Conservation (phyloP, 1,140 invertebrate genomes). For the Heterodera schachtii region DNA sequence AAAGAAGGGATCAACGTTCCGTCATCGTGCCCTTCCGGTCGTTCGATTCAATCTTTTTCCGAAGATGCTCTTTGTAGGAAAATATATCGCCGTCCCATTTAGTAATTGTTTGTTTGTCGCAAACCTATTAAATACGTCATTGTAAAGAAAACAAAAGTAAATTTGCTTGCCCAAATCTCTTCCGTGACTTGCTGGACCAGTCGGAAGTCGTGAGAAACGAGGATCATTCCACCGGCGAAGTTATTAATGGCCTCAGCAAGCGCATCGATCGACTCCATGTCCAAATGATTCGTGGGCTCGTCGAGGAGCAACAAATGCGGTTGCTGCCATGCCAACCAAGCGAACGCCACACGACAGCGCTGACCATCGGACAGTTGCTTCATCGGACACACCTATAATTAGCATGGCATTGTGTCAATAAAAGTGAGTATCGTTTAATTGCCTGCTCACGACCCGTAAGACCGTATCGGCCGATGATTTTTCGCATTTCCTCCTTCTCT, state of each 20-base stretch:
- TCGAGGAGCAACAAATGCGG: conserved; percentile 91
- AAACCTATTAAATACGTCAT: conserved; percentile 66
- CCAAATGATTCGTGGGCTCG: conserved; percentile 98
- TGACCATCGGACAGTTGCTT: conserved; percentile 96
- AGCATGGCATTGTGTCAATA: conserved; percentile 2
- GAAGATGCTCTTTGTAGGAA: conserved; percentile 91
- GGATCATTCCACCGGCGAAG: conserved; percentile 94
- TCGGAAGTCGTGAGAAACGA: conserved; percentile 96
- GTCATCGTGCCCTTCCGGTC: conserved; percentile 26
- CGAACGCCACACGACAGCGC: conserved; percentile 95
- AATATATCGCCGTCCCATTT: conserved; percentile 96
- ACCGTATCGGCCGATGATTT: conserved; percentile 96
- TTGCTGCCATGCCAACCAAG: conserved; percentile 90
- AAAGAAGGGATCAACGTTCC: conserved; percentile 21
- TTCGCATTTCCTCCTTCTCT: conserved; percentile 97
- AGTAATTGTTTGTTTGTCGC: conserved; percentile 90
- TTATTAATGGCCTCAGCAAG: conserved; percentile 95
- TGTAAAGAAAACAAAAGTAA: background rate
- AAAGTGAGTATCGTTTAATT: conserved; percentile 61
- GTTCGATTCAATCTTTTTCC: conserved; percentile 67
- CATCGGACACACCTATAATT: conserved; percentile 86
- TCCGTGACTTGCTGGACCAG: conserved; percentile 97
- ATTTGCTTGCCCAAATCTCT: conserved; percentile 69
- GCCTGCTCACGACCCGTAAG: conserved; percentile 91
- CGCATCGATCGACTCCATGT: conserved; percentile 96